Conservation (phyloP, 2,797 vertebrate species). For the Geotrypetes seraphini region DNA sequence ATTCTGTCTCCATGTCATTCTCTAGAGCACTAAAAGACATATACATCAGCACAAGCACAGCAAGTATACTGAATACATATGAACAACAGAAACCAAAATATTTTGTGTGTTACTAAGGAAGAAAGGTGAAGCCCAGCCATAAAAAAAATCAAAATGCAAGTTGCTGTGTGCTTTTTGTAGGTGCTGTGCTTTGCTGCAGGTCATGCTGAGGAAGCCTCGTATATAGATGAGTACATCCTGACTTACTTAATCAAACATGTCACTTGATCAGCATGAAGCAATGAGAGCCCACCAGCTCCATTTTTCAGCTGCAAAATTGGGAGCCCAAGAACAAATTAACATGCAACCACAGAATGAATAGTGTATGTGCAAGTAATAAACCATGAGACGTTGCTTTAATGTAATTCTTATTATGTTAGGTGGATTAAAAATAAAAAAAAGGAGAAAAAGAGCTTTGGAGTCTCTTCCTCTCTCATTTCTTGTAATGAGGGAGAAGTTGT, state of each 20-base stretch:
- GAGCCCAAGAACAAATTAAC: constrained; percentile 23
- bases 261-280: constrained; percentile 33
- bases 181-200: constrained; percentile 20
- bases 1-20: too few relatives aligned
- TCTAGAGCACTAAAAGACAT: not conserved
- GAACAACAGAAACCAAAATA: not conserved
- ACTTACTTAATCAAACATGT: constrained; percentile 28
- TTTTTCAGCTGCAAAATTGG: constrained; percentile 25
- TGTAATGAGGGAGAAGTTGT: not conserved
- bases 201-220: constrained; percentile 26
- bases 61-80: not conserved
- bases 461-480: not conserved
- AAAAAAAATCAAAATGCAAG: constrained; percentile 14
- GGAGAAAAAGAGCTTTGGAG: too few relatives aligned
- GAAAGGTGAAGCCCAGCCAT: constrained; percentile 3
- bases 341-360: constrained; percentile 3
- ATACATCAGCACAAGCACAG: not conserved
- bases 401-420: not conserved
- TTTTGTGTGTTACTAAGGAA: not conserved
- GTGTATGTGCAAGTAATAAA: not conserved
- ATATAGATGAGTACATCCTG: constrained; percentile 16
- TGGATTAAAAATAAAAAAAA: not conserved
- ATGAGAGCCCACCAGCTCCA: constrained; percentile 16
- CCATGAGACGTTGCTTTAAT: constrained; percentile 5
- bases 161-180: constrained; percentile 9